A percentile compares a stretch with the other conserved stretches of the same genome.
These are phyloP conservation scores for Meandrusa payeni DNA, from an alignment of 2,888 invertebrate genomes.

Conservation along the genomic window DNA sequence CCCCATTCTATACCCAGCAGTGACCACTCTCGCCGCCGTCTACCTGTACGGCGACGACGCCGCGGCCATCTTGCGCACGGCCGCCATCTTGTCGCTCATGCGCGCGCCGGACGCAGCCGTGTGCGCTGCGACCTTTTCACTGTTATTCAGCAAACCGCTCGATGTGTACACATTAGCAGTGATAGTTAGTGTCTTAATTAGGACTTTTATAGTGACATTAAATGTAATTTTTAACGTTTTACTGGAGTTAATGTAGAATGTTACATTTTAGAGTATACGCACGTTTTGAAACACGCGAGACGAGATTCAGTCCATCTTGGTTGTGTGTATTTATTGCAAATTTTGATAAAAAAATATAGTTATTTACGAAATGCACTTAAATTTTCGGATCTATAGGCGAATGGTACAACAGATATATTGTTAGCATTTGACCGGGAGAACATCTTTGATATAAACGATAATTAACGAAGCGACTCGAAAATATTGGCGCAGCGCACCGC, in stretches of 20 bases:
- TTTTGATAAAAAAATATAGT: neutral
- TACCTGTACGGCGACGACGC: conserved; percentile 42
- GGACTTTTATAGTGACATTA: conserved; percentile 57
- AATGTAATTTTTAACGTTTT: conserved; percentile 54
- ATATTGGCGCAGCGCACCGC: too few species aligned
- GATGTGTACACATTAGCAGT: conserved; percentile 66
- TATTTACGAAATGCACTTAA: neutral
- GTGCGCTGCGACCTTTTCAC: conserved; percentile 47
- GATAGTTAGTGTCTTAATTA: conserved; percentile 63
- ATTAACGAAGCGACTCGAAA: conserved; percentile 5
- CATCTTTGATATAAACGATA: conserved; percentile 26
- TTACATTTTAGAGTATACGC: conserved; percentile 22
- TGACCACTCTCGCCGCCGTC: conserved; percentile 43
- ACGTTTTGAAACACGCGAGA: conserved; percentile 14
- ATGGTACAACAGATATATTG: conserved; percentile 57
- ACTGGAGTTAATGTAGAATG: conserved; percentile 39
- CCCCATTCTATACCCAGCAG: conserved; percentile 44
- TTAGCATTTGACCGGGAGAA: conserved; percentile 26
- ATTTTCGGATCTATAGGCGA: conserved; percentile 43
- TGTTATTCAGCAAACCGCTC: conserved; percentile 62
- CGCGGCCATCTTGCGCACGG: conserved; percentile 37
- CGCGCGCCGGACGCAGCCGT: conserved; percentile 42
- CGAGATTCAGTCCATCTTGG: neutral
- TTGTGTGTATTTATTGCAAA: neutral
- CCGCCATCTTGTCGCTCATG: conserved; percentile 50